Evolutionary conservation across 2,113 vertebrate species (phyloP).

Genomic region (Peromyscus polionotus): DNA sequence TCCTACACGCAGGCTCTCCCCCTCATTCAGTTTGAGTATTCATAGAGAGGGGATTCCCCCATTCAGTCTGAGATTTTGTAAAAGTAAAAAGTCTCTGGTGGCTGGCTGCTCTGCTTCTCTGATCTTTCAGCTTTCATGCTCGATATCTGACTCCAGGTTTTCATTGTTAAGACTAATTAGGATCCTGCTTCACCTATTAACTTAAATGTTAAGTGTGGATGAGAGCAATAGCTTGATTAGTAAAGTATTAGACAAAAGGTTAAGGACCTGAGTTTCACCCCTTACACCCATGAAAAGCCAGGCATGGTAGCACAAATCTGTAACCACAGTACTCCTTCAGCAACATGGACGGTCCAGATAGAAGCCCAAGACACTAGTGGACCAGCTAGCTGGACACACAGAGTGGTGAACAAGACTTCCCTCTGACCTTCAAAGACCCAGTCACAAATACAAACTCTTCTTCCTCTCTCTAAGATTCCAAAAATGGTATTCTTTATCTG

Average conservation of each 20-base stretch:
- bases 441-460: background rate
- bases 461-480: background rate
- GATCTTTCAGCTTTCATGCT: too few relatives aligned
- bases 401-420: background rate
- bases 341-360: background rate
- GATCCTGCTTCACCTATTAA: background rate
- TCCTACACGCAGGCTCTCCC: too few relatives aligned
- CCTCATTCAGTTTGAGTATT: too few relatives aligned
- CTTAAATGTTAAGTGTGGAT: background rate
- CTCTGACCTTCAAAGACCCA: background rate
- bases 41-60: too few relatives aligned
- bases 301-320: background rate
- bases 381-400: too few relatives aligned
- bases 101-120: too few relatives aligned
- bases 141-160: too few relatives aligned
- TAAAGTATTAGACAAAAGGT: background rate
- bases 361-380: background rate
- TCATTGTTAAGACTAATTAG: too few relatives aligned
- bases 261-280: background rate
- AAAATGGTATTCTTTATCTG: background rate
- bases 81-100: too few relatives aligned
- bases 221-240: background rate
- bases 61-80: too few relatives aligned
- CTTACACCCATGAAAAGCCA: background rate
- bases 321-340: background rate